Evolutionary conservation across 2,888 invertebrate genomes (phyloP).

Genomic region (Stenotaenia linearis): DNA sequence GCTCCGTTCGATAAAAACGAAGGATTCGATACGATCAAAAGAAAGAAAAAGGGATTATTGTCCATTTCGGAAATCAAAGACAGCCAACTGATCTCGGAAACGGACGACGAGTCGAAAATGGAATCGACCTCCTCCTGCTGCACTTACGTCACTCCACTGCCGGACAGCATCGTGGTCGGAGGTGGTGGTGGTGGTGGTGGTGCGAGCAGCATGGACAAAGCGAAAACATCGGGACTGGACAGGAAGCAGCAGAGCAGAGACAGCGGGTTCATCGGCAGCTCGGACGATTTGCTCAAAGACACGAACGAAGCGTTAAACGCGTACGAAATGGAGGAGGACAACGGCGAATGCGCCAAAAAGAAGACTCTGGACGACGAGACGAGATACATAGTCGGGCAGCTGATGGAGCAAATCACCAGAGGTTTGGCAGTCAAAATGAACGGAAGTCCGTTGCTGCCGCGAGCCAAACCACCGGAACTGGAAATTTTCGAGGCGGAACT

Average conservation of each 20-base stretch:
- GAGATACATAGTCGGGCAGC: conserved; percentile 39
- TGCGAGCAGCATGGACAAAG: not conserved
- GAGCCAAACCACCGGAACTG: conserved; percentile 70
- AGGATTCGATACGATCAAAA: conserved; percentile 72
- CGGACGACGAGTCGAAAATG: not conserved
- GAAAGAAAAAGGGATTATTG: conserved; percentile 62
- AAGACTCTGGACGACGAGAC: conserved; percentile 38
- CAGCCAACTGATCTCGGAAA: not conserved
- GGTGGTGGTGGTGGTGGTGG: no score
- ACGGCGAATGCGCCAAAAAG: not conserved
- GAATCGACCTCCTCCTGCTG: conserved; percentile 35
- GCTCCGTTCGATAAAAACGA: conserved; percentile 53
- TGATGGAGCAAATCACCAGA: conserved; percentile 38
- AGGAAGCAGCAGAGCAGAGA: conserved; percentile 78
- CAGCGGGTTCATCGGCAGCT: conserved; percentile 82
- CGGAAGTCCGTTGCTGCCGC: conserved; percentile 43
- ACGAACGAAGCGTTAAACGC: conserved; percentile 28
- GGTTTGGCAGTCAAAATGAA: conserved; percentile 28
- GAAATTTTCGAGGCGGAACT: conserved; percentile 84
- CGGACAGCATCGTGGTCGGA: conserved; percentile 1
- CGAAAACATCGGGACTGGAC: conserved; percentile 27
- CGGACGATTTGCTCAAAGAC: conserved; percentile 64
- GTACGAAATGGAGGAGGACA: conserved; percentile 32
- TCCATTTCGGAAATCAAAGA: not conserved
- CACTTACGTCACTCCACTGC: conserved; percentile 27